Conservation (phyloP, 1,140 invertebrate species). For the Atopsyche davidsoni region DNA sequence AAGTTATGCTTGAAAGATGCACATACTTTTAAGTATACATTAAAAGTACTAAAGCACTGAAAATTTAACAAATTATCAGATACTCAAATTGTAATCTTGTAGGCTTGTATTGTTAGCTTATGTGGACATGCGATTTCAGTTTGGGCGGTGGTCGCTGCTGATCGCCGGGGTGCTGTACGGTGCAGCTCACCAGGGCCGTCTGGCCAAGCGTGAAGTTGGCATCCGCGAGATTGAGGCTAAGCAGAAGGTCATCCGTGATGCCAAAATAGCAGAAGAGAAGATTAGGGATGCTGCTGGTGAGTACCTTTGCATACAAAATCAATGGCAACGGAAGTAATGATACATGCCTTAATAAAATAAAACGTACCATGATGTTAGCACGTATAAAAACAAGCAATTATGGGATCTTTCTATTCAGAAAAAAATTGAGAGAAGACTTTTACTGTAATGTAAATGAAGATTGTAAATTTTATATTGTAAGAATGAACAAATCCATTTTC, state of each 20-base stretch:
- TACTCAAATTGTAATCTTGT: background rate
- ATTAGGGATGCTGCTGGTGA: slow-evolving; percentile 48
- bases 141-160: slow-evolving; percentile 68
- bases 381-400: too few species aligned
- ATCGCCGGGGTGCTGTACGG: slow-evolving; percentile 61
- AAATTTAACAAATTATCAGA: background rate
- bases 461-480: too few species aligned
- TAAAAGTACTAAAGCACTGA: background rate
- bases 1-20: background rate
- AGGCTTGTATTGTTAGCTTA: background rate
- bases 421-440: too few species aligned
- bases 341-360: too few species aligned
- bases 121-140: slow-evolving; percentile 44
- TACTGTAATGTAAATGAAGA: too few species aligned
- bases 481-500: too few species aligned
- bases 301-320: too few species aligned
- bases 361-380: too few species aligned
- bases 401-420: too few species aligned
- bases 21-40: background rate
- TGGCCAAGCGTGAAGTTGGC: slow-evolving; percentile 60
- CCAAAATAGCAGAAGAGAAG: slow-evolving; percentile 63
- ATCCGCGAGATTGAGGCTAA: slow-evolving; percentile 58
- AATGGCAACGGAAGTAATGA: too few species aligned
- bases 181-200: slow-evolving; percentile 59
- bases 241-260: slow-evolving; percentile 61